Conservation (phyloP, 2,888 invertebrate species). For the Odontothrips loti region DNA sequence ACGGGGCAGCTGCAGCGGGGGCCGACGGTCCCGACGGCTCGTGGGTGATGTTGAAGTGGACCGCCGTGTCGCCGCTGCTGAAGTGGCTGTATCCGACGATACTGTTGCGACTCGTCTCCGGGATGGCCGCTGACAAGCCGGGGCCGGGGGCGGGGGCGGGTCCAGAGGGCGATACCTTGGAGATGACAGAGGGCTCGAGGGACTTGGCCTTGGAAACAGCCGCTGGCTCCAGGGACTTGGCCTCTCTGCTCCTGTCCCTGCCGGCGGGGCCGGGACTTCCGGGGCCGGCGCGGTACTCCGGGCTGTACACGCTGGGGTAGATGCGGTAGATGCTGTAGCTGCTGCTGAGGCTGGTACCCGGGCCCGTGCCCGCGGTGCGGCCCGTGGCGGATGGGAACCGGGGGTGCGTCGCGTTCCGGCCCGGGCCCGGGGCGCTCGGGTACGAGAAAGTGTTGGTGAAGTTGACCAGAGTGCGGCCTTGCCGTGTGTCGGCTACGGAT, state of each 20-base stretch:
- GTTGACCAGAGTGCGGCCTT: slow-evolving; percentile 16
- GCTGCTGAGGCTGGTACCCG: not conserved
- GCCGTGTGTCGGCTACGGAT: not conserved
- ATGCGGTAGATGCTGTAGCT: slow-evolving; percentile 22
- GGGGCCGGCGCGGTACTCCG: not conserved
- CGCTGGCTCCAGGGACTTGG: slow-evolving; percentile 2
- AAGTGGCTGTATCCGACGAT: slow-evolving; percentile 8
- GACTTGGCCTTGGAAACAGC: not conserved
- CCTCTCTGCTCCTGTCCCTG: not conserved
- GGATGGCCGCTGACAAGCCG: not conserved
- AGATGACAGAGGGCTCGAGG: not conserved
- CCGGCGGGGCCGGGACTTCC: not conserved
- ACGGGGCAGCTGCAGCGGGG: not conserved
- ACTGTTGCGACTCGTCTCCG: not conserved
- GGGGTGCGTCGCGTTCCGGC: not conserved
- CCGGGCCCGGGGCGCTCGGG: not conserved
- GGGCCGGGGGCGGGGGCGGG: not conserved
- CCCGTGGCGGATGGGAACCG: not conserved
- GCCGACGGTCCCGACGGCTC: not conserved
- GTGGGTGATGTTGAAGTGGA: not conserved
- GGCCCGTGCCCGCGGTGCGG: not conserved
- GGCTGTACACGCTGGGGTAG: slow-evolving; percentile 17
- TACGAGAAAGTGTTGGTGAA: slow-evolving; percentile 10
- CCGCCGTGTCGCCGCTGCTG: not conserved
- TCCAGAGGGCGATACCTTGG: not conserved